Percentiles rank a stretch among this genome's conserved stretches.
These are phyloP conservation scores for Corythoichthys intestinalis DNA, from an alignment of 2,113 vertebrate species.

Conservation along the genomic window DNA sequence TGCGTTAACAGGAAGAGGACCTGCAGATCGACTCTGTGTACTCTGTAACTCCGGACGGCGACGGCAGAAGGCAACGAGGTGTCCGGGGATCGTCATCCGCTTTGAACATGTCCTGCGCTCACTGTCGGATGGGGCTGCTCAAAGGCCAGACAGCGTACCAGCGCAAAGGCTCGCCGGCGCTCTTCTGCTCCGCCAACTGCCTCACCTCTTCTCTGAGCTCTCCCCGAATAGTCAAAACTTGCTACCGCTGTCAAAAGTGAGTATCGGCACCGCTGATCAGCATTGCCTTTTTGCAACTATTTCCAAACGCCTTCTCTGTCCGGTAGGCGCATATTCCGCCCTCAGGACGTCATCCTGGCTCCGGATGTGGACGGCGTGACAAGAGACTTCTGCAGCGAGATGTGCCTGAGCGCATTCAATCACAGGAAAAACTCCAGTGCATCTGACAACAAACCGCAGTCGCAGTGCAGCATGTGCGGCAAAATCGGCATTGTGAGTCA, in stretches of 20 bases:
- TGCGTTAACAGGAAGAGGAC: constrained; percentile 82
- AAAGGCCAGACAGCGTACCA: constrained; percentile 98
- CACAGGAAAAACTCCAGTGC: constrained; percentile 76
- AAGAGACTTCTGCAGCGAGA: constrained; percentile 92
- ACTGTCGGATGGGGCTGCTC: constrained; percentile 88
- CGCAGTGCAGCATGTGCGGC: constrained; percentile 90
- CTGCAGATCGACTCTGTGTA: constrained; percentile 93
- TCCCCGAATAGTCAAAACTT: constrained; percentile 73
- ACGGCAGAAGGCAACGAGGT: constrained; percentile 13
- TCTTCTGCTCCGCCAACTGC: constrained; percentile 88
- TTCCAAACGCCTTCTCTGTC: background rate
- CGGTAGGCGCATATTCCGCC: constrained; percentile 82
- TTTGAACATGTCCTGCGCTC: constrained; percentile 83
- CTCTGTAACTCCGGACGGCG: constrained; percentile 78
- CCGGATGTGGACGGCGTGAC: constrained; percentile 79
- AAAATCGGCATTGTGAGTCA: constrained; percentile 81
- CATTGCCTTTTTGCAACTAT: background rate
- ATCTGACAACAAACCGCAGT: constrained; percentile 49
- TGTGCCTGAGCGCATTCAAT: constrained; percentile 83
- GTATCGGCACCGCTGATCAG: background rate
- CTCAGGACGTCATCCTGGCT: constrained; percentile 87
- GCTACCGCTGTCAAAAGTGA: constrained; percentile 92
- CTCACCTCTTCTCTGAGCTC: constrained; percentile 65
- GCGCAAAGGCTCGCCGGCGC: constrained; percentile 88
- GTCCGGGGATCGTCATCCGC: constrained; percentile 25